Percentiles rank a stretch among this genome's conserved stretches.
Conservation (phyloP, 2,797 vertebrate species). For the Aythya fuligula region DNA sequence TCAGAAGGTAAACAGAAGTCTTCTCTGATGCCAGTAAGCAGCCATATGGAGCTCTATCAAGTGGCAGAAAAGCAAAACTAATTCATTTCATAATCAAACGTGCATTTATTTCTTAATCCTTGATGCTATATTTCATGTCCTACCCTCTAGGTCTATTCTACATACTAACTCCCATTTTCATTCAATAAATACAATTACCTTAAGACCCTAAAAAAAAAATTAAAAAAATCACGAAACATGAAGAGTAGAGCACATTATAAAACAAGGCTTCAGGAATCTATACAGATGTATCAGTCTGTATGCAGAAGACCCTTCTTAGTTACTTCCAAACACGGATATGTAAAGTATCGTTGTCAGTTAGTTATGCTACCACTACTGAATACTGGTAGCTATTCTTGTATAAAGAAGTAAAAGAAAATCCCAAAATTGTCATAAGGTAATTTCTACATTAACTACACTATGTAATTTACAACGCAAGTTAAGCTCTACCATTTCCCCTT, state of each 20-base stretch:
- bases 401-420: not conserved
- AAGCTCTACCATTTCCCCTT: not conserved
- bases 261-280: not conserved
- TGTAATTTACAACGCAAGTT: fast-evolving
- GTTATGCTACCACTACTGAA: fast-evolving
- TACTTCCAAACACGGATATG: fast-evolving
- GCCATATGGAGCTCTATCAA: not conserved
- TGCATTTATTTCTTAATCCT: not conserved
- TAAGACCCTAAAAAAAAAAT: not conserved
- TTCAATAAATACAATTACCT: not conserved
- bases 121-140: not conserved
- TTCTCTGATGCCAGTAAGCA: not conserved
- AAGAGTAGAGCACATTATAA: not conserved
- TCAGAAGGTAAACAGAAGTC: not conserved
- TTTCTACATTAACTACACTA: not conserved
- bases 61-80: not conserved
- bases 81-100: not conserved
- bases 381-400: not conserved
- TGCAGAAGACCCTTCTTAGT: not conserved
- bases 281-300: fast-evolving
- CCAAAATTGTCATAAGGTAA: not conserved
- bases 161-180: not conserved
- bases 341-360: fast-evolving
- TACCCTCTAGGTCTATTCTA: not conserved
- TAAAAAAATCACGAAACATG: not conserved